Evolutionary conservation across 53 echinoderm and acorn worm species (phyloP).

Genomic region (Echinarachnius parma): DNA sequence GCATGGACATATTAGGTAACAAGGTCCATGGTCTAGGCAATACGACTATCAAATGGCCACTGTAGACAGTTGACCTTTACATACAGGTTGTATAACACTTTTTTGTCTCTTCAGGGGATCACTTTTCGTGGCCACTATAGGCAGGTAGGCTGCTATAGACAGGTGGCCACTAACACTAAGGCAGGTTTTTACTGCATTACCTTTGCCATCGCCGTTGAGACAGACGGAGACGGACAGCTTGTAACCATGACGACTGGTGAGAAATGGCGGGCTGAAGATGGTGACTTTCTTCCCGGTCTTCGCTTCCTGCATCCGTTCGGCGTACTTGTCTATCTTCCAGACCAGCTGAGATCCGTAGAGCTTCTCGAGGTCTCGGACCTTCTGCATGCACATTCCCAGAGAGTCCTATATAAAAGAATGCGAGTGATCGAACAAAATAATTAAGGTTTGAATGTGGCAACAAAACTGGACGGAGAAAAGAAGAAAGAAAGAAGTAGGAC

Average conservation of each 20-base stretch:
- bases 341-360: slow-evolving; percentile 96
- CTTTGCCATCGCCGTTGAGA: slow-evolving; percentile 98
- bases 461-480: too few relatives aligned
- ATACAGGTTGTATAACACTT: too few relatives aligned
- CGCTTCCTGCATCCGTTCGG: slow-evolving; percentile 94
- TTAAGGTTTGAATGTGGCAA: background rate
- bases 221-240: slow-evolving; percentile 87
- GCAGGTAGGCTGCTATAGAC: too few relatives aligned
- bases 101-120: too few relatives aligned
- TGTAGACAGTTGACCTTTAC: too few relatives aligned
- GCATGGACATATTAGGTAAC: too few relatives aligned
- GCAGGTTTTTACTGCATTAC: too few relatives aligned
- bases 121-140: too few relatives aligned
- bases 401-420: slow-evolving; percentile 67
- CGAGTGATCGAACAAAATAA: background rate
- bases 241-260: slow-evolving; percentile 97
- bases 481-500: background rate
- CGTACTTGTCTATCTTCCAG: slow-evolving; percentile 93
- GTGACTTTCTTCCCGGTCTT: slow-evolving; percentile 95
- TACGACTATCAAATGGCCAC: too few relatives aligned
- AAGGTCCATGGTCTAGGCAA: too few relatives aligned
- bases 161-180: too few relatives aligned
- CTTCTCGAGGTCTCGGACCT: slow-evolving; percentile 93
- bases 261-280: slow-evolving; percentile 95
- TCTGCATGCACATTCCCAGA: slow-evolving; percentile 73